These are phyloP conservation scores for Heliangelus exortis DNA, from an alignment of 2,797 vertebrate species.

Conservation along the genomic window DNA sequence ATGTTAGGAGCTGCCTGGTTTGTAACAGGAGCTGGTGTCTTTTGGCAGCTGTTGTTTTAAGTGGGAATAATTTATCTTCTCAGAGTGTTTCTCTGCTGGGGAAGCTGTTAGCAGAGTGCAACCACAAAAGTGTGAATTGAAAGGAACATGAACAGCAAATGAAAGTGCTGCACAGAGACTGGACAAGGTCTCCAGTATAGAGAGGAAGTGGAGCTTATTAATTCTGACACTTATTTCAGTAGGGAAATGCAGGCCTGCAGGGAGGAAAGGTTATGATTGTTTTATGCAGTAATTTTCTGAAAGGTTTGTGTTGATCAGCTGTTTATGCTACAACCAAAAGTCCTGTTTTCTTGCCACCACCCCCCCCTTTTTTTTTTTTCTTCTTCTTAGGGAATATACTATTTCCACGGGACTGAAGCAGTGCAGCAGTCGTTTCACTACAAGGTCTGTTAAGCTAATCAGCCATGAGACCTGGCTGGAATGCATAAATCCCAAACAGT, in stretches of 20 bases:
- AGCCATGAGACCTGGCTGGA: slow-evolving; percentile 64
- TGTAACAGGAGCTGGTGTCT: not conserved
- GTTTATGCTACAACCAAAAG: slow-evolving; percentile 52
- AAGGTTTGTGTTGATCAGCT: slow-evolving; percentile 53
- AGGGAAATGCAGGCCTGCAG: not conserved
- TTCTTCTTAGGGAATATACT: slow-evolving; percentile 47
- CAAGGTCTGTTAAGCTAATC: slow-evolving; percentile 63
- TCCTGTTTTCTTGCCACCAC: slow-evolving; percentile 59
- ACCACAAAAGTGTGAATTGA: not conserved
- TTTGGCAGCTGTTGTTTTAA: not conserved
- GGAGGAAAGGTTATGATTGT: slow-evolving; percentile 7
- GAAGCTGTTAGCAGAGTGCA: not conserved
- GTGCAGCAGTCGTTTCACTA: slow-evolving; percentile 65
- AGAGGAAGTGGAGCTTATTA: not conserved
- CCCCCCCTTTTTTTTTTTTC: slow-evolving; percentile 27
- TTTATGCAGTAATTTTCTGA: slow-evolving; percentile 43
- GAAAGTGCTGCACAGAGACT: not conserved
- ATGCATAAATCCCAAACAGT: slow-evolving; percentile 51
- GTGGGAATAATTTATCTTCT: not conserved
- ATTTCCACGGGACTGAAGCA: slow-evolving; percentile 59
- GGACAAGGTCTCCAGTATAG: not conserved
- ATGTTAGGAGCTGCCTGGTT: not conserved
- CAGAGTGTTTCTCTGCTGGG: not conserved
- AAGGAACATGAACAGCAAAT: not conserved
- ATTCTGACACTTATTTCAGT: not conserved